Conservation (phyloP, 2,113 vertebrate genomes). For the Rhinogobius similis region DNA sequence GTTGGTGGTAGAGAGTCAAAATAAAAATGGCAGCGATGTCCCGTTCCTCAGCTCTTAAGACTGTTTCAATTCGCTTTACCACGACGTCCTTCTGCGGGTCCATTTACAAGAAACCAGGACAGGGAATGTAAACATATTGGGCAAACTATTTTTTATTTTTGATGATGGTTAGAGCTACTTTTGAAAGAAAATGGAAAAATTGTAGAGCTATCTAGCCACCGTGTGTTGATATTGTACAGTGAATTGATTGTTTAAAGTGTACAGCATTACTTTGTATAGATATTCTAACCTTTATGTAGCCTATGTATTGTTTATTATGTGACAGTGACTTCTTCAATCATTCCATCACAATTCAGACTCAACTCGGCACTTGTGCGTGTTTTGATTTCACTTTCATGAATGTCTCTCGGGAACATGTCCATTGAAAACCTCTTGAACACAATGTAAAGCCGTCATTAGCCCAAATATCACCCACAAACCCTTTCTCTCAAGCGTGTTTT, state of each 20-base stretch:
- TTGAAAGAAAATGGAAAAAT: conserved; percentile 36
- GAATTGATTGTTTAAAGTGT: conserved; percentile 60
- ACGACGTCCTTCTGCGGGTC: conserved; percentile 35
- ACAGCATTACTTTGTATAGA: conserved; percentile 62
- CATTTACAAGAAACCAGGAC: conserved; percentile 37
- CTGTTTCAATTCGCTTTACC: conserved; percentile 51
- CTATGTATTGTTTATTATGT: conserved; percentile 66
- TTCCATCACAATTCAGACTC: conserved; percentile 59
- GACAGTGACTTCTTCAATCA: conserved; percentile 69
- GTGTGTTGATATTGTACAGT: conserved; percentile 63
- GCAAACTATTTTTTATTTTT: conserved; percentile 70
- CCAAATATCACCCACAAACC: conserved; percentile 46
- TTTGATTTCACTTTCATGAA: conserved; percentile 45
- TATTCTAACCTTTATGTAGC: conserved; percentile 64
- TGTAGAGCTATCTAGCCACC: conserved; percentile 44
- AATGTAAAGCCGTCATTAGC: conserved; percentile 44
- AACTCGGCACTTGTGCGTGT: conserved; percentile 35
- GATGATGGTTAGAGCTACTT: conserved; percentile 64
- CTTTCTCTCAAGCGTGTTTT: conserved; percentile 46
- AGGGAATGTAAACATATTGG: conserved; percentile 65
- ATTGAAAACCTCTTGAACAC: conserved; percentile 35
- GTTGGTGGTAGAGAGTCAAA: conserved; percentile 29
- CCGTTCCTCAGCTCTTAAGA: conserved; percentile 42
- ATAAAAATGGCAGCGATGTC: conserved; percentile 17
- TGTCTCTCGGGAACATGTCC: conserved; percentile 45